Conservation (phyloP, 2,113 vertebrate species). For the Tetrax tetrax region DNA sequence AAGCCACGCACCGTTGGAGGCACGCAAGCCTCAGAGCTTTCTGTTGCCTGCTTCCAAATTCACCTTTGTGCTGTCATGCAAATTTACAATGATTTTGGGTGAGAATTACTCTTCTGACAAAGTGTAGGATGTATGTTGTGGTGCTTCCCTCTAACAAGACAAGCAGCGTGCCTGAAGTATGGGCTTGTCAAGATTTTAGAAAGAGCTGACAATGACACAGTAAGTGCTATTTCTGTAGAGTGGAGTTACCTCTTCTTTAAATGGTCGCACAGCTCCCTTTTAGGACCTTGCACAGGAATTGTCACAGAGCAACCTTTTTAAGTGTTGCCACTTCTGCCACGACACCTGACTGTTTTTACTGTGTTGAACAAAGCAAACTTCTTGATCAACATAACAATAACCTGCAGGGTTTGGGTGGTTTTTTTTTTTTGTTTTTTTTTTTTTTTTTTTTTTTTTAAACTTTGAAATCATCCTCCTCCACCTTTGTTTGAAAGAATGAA, state of each 20-base stretch:
- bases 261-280: not conserved
- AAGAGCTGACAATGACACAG: conserved; percentile 54
- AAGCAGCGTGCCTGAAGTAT: conserved; percentile 30
- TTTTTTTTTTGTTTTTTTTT: too few species aligned
- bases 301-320: conserved; percentile 1
- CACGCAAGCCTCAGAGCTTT: not conserved
- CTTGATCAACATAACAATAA: not conserved
- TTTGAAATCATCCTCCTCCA: conserved; percentile 56
- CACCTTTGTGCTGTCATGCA: conserved; percentile 68
- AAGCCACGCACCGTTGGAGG: not conserved
- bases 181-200: conserved; percentile 61
- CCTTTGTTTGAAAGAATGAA: conserved; percentile 71
- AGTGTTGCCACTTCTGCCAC: not conserved
- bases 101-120: conserved; percentile 67
- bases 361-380: not conserved
- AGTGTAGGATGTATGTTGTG: conserved; percentile 63
- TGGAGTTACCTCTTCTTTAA: conserved; percentile 17
- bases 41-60: conserved; percentile 47
- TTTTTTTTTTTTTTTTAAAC: not conserved
- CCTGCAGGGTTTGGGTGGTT: not conserved
- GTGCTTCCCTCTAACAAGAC: conserved; percentile 59
- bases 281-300: conserved; percentile 6
- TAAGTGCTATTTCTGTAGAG: conserved; percentile 38
- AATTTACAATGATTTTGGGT: conserved; percentile 52
- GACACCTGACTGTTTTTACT: not conserved